These are phyloP conservation scores for Calameuta idolon DNA, from an alignment of 2,888 invertebrate species.

Conservation along the genomic window DNA sequence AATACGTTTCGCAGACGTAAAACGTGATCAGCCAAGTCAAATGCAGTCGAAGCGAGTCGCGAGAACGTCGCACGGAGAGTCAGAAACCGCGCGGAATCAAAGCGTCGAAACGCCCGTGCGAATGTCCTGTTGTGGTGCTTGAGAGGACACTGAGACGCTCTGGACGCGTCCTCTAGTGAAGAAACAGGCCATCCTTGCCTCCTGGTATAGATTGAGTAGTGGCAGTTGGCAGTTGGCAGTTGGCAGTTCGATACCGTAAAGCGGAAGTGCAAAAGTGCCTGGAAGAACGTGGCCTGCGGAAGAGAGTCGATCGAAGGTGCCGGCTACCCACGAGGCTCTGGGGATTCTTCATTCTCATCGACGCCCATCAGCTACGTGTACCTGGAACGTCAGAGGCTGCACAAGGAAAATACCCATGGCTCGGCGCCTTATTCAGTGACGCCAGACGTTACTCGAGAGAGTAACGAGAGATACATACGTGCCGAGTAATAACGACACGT, in stretches of 20 bases:
- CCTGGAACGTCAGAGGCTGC: neutral
- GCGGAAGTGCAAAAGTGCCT: neutral
- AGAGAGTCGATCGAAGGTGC: neutral
- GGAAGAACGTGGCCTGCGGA: neutral
- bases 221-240: no score
- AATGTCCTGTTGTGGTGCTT: conserved; percentile 25
- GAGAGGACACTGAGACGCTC: neutral
- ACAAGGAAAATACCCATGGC: neutral
- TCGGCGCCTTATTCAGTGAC: neutral
- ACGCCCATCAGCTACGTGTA: neutral
- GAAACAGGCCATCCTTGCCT: neutral
- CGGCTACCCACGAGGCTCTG: neutral
- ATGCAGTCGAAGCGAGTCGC: conserved; percentile 28
- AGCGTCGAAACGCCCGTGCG: conserved; percentile 19
- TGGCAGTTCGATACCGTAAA: neutral
- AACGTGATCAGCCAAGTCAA: conserved; percentile 24
- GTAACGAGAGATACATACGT: neutral
- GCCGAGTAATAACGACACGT: neutral
- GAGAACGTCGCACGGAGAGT: conserved; percentile 1
- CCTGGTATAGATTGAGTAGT: neutral
- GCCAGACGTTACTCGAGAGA: neutral
- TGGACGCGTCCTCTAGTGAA: neutral
- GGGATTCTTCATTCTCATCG: neutral
- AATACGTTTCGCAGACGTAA: neutral
- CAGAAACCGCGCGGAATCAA: neutral